Conservation (phyloP, 2,113 vertebrate species). For the Uria aalge region DNA sequence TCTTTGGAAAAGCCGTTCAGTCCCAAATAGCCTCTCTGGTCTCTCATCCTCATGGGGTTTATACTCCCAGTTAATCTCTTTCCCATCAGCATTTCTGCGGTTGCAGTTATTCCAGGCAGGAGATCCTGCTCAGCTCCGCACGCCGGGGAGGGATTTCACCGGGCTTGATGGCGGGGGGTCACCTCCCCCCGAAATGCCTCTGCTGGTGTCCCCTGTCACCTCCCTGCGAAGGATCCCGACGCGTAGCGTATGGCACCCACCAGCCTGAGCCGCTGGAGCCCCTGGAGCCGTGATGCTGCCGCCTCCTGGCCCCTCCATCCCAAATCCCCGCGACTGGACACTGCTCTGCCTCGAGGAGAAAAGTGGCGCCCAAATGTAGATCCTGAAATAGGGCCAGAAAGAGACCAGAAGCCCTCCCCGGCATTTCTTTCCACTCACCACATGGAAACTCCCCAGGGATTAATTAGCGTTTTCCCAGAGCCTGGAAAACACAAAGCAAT, state of each 20-base stretch:
- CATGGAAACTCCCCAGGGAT: neutral
- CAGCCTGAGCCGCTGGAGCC: neutral
- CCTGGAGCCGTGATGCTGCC: neutral
- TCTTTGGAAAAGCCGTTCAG: neutral
- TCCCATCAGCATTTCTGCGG: neutral
- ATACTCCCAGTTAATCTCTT: neutral
- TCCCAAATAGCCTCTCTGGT: neutral
- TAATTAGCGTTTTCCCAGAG: neutral
- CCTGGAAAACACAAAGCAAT: neutral
- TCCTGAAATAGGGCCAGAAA: neutral
- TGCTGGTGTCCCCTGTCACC: neutral
- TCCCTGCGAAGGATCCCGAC: too few relatives aligned
- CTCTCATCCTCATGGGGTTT: neutral
- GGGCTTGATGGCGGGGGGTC: neutral
- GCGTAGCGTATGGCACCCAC: rapidly evolving
- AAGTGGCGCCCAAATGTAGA: neutral
- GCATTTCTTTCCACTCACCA: neutral
- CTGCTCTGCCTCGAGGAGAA: too few relatives aligned
- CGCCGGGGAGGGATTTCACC: neutral
- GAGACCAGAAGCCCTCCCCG: neutral
- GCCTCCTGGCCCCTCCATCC: neutral
- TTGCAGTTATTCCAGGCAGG: neutral
- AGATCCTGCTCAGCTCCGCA: neutral
- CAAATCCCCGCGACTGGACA: too few relatives aligned
- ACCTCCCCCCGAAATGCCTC: neutral